Conservation (phyloP, 2,888 invertebrate species). For the Rhingia campestris region DNA sequence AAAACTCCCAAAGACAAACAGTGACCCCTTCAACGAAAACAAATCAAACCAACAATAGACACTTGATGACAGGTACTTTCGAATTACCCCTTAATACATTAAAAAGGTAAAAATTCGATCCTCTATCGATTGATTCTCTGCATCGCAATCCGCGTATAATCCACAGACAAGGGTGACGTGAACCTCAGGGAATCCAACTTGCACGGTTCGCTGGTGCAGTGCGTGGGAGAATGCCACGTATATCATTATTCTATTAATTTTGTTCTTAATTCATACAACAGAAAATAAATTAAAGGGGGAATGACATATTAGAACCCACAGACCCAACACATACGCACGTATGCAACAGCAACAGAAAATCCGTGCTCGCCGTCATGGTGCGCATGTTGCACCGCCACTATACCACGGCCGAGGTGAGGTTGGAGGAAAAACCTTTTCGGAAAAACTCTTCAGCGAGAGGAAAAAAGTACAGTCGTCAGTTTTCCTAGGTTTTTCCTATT, state of each 20-base stretch:
- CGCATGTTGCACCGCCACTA: constrained; percentile 20
- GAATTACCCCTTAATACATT: constrained; percentile 23
- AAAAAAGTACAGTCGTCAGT: constrained; percentile 71
- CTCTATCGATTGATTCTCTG: background rate
- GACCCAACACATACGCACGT: constrained; percentile 6
- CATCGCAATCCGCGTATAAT: constrained; percentile 39
- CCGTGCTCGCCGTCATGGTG: constrained; percentile 43
- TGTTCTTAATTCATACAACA: constrained; percentile 49
- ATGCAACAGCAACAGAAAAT: constrained; percentile 43
- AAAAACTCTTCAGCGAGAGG: constrained; percentile 34
- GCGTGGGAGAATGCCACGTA: constrained; percentile 71
- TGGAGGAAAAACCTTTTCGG: constrained; percentile 44
- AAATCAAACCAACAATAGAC: constrained; percentile 52
- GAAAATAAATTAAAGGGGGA: constrained; percentile 48
- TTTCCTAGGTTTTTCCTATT: constrained; percentile 59
- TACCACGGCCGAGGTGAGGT: constrained; percentile 1
- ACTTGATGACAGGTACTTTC: constrained; percentile 19
- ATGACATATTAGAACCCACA: constrained; percentile 18
- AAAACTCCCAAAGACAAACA: constrained; percentile 21
- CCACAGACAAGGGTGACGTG: background rate
- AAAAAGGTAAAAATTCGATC: background rate
- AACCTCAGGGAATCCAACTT: constrained; percentile 44
- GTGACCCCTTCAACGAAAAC: constrained; percentile 30
- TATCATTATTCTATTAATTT: constrained; percentile 47
- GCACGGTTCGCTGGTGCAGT: constrained; percentile 49